Base-by-base conservation (phyloP, 2,888 invertebrate species). In the Drosophila rubida region DNA sequence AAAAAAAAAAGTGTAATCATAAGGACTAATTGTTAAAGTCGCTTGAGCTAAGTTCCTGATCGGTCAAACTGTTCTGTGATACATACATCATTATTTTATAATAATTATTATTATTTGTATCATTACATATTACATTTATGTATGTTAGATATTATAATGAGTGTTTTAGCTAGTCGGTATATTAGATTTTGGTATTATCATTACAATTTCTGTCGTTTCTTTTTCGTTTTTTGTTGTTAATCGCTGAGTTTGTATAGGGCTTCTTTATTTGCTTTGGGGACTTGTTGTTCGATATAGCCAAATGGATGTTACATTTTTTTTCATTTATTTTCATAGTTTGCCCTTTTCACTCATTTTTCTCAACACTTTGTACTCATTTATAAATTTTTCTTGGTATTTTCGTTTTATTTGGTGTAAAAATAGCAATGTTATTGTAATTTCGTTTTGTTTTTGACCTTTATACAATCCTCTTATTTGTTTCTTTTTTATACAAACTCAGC, bases 21-120 rank as follows among this genome's bases (percentile, higher is more conserved):
- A 68, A 59, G 39, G 45, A 42, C 35, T 55, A 59, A 59, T 35
- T 77, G 50, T 64, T 49, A 42, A 58, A 50, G 67, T 67, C 65
- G 87, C 73, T 88, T 86, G 84, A 88, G 88, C 88, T 75, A 69
- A 65, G 65, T 84, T 83, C 83, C 83, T 88, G 83, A 84, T 88
- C 69, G 64, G 64, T 75, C 69, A 63, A 62, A 68, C 66, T 73
- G 44, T 60, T 58, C 30, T 57, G 45, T 54, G 49, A 58, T 46
- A 46, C 45, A 45, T 46, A 51, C 49, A 44, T 42, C 54, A 41
- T 65, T 71, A 50, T 48, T 55, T 58, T 54, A 69, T 62, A 42
- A 53, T 70, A 14, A 69, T 49, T 45, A 54, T 48, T 5, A 19
- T 66, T 70, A n/a, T 58, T 45, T 27, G 9, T 50, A 37, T 44